Evolutionary conservation across 1,140 invertebrate species (phyloP).

Genomic region (Adelges cooleyi): DNA sequence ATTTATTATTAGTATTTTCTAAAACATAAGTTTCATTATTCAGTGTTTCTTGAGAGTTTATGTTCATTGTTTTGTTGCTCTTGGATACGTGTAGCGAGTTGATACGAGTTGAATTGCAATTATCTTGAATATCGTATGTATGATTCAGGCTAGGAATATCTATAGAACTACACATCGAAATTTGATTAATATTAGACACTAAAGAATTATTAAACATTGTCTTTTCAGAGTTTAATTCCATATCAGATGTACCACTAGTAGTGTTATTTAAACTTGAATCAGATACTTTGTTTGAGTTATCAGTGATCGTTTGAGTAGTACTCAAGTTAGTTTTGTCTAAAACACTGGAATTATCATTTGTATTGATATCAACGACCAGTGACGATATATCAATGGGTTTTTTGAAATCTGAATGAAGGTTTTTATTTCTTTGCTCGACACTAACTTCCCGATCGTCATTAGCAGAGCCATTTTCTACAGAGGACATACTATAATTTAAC

Average conservation of each 20-base stretch:
- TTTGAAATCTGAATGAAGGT: not conserved
- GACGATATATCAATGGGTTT: not conserved
- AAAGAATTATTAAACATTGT: not conserved
- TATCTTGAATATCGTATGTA: not conserved
- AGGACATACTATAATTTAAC: not conserved
- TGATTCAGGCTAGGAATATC: not conserved
- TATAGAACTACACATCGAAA: not conserved
- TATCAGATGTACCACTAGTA: not conserved
- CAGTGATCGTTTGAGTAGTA: not conserved
- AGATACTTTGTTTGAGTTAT: not conserved
- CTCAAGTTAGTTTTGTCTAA: not conserved
- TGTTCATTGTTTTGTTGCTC: not conserved
- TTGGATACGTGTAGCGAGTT: not conserved
- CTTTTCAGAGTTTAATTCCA: not conserved
- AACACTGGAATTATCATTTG: not conserved
- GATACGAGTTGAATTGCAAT: not conserved
- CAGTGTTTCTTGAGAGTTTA: not conserved
- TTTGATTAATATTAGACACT: not conserved
- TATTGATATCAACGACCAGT: too few relatives aligned
- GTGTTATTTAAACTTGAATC: not conserved
- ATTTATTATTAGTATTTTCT: not conserved
- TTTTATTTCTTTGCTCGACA: not conserved
- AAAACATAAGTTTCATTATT: slow-evolving; percentile 6
- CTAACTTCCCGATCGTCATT: not conserved
- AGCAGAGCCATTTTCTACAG: not conserved